Base-by-base conservation (phyloP, 2,888 invertebrate species). In the Salpingus planirostris region DNA sequence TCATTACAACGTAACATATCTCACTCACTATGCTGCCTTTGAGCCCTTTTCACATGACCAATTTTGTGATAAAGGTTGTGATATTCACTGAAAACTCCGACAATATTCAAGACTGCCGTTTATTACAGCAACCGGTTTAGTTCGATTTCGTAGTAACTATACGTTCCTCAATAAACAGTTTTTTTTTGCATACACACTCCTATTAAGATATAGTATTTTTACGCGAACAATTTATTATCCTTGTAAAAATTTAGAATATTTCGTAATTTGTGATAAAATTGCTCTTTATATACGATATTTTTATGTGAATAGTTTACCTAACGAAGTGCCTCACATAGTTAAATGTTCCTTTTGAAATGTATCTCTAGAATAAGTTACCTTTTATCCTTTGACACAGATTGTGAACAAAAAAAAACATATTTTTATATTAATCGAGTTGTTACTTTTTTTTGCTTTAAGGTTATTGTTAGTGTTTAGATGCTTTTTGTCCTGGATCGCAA, bases 251-350 rank as follows among this genome's bases (percentile, higher is more conserved):
- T n/a, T n/a, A n/a, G n/a, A n/a, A n/a, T n/a, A n/a, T n/a, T n/a
- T n/a, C n/a, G n/a, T n/a, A n/a, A n/a, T n/a, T n/a, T 39, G 38
- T 39, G 33, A 41, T 40, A 42, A 40, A 41, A 33, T 39, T 38
- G 38, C 34, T 33, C 38, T 38, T 31, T 34, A 42, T 31, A 43
- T 30, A 38, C 43, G 50, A 50, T 50, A 50, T 50, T 50, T 50
- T 45, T 47, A 36, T 46, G 47, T 40, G 39, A 47, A 49, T 44
- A 48, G 44, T 51, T 47, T 50, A 50, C 52, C 49, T 45, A 44
- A 42, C 33, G 38, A 51, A 49, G 52, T 52, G 52, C 52, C 52
- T 52, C 52, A 52, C 46, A 48, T 39, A 37, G 49, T 49, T 44
- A 38, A 44, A 50, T 52, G 52, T 52, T 52, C 52, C 52, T 52